Evolutionary conservation across 2,888 invertebrate genomes (phyloP), one percentile per base, ranked within the genome.

Genomic region (Papilio gigon): DNA sequence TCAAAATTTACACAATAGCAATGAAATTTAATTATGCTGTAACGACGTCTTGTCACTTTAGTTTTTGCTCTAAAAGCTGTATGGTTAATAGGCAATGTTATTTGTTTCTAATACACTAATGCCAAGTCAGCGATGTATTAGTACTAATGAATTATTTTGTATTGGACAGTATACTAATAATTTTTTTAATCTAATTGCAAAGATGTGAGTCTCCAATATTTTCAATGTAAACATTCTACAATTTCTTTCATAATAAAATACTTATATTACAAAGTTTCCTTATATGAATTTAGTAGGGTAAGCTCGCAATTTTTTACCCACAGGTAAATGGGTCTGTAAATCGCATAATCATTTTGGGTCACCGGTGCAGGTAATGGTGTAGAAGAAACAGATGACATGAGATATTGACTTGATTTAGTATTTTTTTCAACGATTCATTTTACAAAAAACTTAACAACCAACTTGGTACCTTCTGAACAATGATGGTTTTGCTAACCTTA

Each of bases 341-440:
- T 60, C 66, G 27, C 27, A 17, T 47, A 37, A 44, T 65, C 44
- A 53, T 53, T 56, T 40, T 58, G 47, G 44, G 66, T 47, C 66
- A 47, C 47, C 47, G 47, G 5, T 66, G 42, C n/a, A 27, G 25
- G 27, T 66, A 66, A 66, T 60, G 47, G 60, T 27, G 35, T 35
- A 59, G 66, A 66, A 65, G 42, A 35, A 60, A 58, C 22, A 47
- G 66, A 44, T 33, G 50, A 66, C 37, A 11, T 35, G 60, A 37
- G 25, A 50, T 47, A 66, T 27, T 35, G 22, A 12, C 33, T 12
- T 62, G 27, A 62, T 62, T 61, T 30, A 62, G 4, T 11, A 9
- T 25, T n/a, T 42, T 33, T 62, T 37, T n/a, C 0, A 25, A 14
- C 22, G n/a, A 6, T 60, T 40, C 1, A 60, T 40, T 22, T 35